Percentiles rank a stretch among this genome's conserved stretches.
Conservation (phyloP, 2,888 invertebrate genomes). For the Trimorus sp. region DNA sequence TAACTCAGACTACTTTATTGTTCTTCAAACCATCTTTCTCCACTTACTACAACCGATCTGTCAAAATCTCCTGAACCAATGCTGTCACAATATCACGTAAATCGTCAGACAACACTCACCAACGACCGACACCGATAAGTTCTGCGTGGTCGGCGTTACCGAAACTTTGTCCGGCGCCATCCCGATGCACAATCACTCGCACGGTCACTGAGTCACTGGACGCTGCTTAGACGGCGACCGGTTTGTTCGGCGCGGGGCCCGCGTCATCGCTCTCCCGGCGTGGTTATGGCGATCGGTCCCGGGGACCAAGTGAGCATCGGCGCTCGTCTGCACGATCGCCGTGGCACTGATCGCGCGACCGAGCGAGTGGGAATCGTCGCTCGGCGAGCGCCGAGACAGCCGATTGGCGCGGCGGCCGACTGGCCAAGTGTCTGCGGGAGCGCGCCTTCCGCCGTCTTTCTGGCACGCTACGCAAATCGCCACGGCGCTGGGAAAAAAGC, state of each 20-base stretch:
- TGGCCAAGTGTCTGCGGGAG: conserved; percentile 40
- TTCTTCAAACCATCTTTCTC: too few species aligned
- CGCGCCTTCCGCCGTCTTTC: too few species aligned
- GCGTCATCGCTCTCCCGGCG: conserved; percentile 45
- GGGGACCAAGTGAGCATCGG: conserved; percentile 22
- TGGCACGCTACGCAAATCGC: too few species aligned
- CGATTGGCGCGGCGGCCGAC: conserved; percentile 73
- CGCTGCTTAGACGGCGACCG: conserved; percentile 25
- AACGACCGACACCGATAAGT: too few species aligned
- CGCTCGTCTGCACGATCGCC: conserved; percentile 49
- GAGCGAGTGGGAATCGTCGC: conserved; percentile 53
- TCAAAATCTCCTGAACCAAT: too few species aligned
- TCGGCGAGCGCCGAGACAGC: conserved; percentile 67
- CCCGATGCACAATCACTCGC: conserved; percentile 15
- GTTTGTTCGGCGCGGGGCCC: conserved; percentile 27
- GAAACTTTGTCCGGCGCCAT: conserved; percentile 57
- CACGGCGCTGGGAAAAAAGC: too few species aligned
- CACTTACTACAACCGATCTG: too few species aligned
- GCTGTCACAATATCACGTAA: too few species aligned
- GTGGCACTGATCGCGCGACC: conserved; percentile 39
- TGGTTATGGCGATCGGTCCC: background rate
- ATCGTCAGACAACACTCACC: too few species aligned
- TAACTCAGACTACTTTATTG: too few species aligned
- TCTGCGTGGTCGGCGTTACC: too few species aligned
- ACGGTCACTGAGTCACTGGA: conserved; percentile 35